A percentile compares a stretch with the other conserved stretches of the same genome.
Conservation (phyloP, 53 echinoderm and acorn worm species). For the Luidia sarsii region DNA sequence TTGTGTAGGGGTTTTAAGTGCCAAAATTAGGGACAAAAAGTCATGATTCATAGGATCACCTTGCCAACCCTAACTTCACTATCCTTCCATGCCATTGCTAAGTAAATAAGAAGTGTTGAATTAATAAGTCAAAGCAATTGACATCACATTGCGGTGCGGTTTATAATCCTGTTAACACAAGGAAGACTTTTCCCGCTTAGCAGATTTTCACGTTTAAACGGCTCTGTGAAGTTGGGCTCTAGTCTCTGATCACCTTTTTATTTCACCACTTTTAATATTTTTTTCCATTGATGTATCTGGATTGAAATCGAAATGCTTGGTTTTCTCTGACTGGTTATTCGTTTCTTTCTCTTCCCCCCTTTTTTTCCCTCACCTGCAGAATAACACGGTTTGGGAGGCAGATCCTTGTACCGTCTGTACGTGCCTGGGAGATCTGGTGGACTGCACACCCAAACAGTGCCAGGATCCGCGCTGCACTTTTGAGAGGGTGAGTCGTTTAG, state of each 20-base stretch:
- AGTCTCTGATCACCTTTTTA: background rate
- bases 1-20: too few relatives aligned
- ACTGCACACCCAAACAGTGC: constrained; percentile 89
- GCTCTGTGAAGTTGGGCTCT: too few relatives aligned
- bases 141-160: too few relatives aligned
- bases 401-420: constrained; percentile 89
- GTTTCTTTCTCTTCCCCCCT: background rate
- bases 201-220: too few relatives aligned
- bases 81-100: too few relatives aligned
- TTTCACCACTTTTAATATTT: background rate
- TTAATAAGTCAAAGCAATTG: background rate
- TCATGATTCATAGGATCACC: too few relatives aligned
- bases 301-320: background rate
- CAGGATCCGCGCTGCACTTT: constrained; percentile 88
- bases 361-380: constrained; percentile 60
- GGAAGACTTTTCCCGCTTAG: too few relatives aligned
- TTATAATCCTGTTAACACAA: too few relatives aligned
- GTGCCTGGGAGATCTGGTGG: constrained; percentile 79
- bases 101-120: too few relatives aligned
- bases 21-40: too few relatives aligned
- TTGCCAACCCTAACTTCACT: too few relatives aligned
- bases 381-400: constrained; percentile 89
- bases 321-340: background rate
- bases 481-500: constrained; percentile 86
- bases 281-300: background rate